These are phyloP conservation scores for Volucella bombylans DNA, from an alignment of 2,888 invertebrate genomes.

Conservation along the genomic window DNA sequence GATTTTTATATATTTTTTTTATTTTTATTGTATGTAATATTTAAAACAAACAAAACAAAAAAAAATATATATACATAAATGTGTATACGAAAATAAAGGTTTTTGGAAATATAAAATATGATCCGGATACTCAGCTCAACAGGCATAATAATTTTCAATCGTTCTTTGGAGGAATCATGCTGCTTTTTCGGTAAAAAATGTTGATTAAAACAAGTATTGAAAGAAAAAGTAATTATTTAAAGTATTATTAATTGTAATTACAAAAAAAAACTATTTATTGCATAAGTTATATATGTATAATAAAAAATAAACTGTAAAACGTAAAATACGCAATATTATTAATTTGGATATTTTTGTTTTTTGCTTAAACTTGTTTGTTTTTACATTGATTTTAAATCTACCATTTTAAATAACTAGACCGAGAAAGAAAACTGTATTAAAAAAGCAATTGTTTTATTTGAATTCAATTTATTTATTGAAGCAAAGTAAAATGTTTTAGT, in stretches of 20 bases:
- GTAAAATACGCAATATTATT: slow-evolving; percentile 19
- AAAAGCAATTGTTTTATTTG: slow-evolving; percentile 9
- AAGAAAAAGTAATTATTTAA: slow-evolving; percentile 79
- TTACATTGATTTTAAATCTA: slow-evolving; percentile 18
- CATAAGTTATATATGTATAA: slow-evolving; percentile 42
- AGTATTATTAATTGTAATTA: slow-evolving; percentile 74
- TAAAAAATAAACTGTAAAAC: slow-evolving; percentile 36
- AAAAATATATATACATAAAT: slow-evolving; percentile 73
- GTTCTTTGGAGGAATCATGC: slow-evolving; percentile 94
- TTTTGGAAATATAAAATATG: slow-evolving; percentile 95
- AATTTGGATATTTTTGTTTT: slow-evolving; percentile 27
- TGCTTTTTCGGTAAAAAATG: slow-evolving; percentile 93
- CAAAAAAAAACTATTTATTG: slow-evolving; percentile 55
- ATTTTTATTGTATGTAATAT: slow-evolving; percentile 74
- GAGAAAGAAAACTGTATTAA: slow-evolving; percentile 3
- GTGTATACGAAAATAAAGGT: slow-evolving; percentile 85
- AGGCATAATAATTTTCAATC: slow-evolving; percentile 98
- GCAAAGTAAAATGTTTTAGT: slow-evolving; percentile 20
- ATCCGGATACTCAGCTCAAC: slow-evolving; percentile 92
- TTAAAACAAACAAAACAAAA: slow-evolving; percentile 71
- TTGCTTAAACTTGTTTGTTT: slow-evolving; percentile 39
- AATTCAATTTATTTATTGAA: slow-evolving; percentile 17
- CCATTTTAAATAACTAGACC: neutral
- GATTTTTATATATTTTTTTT: slow-evolving; percentile 72
- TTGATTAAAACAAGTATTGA: slow-evolving; percentile 79